phyloP scores from a whole-genome alignment of 2,797 vertebrate species.

The Sarcophilus harrisii region DNA sequence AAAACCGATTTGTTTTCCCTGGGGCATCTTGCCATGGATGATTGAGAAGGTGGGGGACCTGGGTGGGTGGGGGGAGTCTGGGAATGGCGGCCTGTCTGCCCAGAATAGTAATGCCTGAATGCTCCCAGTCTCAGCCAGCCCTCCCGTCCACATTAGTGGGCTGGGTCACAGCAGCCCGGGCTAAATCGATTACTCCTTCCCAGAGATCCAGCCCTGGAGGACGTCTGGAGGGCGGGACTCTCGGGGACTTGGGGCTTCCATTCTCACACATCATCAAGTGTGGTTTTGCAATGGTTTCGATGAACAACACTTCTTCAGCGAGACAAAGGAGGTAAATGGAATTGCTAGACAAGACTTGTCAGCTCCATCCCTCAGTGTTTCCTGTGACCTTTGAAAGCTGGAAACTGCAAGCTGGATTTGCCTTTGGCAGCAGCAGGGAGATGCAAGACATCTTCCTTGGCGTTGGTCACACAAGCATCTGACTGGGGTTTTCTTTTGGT shows the following conservation, averaged over 20 bases:
- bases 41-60: neutral
- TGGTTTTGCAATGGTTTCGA: constrained; percentile 62
- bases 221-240: constrained; percentile 22
- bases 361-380: constrained; percentile 69
- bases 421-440: neutral
- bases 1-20: neutral
- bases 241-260: constrained; percentile 51
- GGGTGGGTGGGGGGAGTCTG: neutral
- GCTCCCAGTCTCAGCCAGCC: neutral
- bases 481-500: neutral
- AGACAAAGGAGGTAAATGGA: constrained; percentile 73
- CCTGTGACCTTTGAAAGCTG: constrained; percentile 64
- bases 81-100: neutral
- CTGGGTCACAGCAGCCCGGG: constrained; percentile 22
- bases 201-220: constrained; percentile 54
- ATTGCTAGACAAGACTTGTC: constrained; percentile 71
- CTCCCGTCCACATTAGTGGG: constrained; percentile 35
- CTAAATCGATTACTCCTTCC: constrained; percentile 30
- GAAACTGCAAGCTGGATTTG: constrained; percentile 31
- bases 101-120: neutral
- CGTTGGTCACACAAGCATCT: neutral
- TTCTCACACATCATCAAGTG: constrained; percentile 71
- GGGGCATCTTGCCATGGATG: neutral
- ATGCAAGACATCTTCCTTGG: neutral
- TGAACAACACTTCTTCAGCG: constrained; percentile 77